Evolutionary conservation across 1,140 invertebrate species (phyloP).

Genomic region (Thrips palmi): DNA sequence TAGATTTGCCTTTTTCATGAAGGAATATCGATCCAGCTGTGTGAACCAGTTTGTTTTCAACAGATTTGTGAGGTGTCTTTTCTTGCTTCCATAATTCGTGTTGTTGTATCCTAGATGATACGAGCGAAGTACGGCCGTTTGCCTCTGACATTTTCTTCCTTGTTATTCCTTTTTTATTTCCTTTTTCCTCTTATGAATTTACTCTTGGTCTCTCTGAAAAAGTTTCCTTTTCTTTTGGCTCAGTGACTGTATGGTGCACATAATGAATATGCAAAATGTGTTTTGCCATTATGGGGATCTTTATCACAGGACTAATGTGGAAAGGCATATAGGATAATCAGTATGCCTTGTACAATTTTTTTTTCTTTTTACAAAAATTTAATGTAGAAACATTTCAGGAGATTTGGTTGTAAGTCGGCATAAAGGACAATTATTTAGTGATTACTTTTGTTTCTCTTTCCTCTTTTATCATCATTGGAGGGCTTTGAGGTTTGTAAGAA

Average conservation of each 20-base stretch:
- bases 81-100: too few relatives aligned
- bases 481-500: conserved; percentile 12
- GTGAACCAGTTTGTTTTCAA: too few relatives aligned
- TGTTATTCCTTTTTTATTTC: conserved; percentile 4
- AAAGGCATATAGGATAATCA: too few relatives aligned
- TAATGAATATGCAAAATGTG: too few relatives aligned
- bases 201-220: background rate
- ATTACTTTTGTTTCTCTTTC: conserved; percentile 7
- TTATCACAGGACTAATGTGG: conserved; percentile 15
- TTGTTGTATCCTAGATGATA: too few relatives aligned
- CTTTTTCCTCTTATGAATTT: background rate
- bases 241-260: background rate
- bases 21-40: too few relatives aligned
- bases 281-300: conserved; percentile 6
- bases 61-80: too few relatives aligned
- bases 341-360: too few relatives aligned
- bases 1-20: too few relatives aligned
- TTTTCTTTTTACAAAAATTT: too few relatives aligned
- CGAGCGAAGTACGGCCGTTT: background rate
- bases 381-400: too few relatives aligned
- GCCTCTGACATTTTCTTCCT: background rate
- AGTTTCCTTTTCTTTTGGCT: background rate
- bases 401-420: background rate
- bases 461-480: conserved; percentile 9
- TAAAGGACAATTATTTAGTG: conserved; percentile 7